Percentiles rank a stretch among this genome's conserved stretches.
Conservation (phyloP, 2,797 vertebrate species). For the Thaleichthys pacificus region DNA sequence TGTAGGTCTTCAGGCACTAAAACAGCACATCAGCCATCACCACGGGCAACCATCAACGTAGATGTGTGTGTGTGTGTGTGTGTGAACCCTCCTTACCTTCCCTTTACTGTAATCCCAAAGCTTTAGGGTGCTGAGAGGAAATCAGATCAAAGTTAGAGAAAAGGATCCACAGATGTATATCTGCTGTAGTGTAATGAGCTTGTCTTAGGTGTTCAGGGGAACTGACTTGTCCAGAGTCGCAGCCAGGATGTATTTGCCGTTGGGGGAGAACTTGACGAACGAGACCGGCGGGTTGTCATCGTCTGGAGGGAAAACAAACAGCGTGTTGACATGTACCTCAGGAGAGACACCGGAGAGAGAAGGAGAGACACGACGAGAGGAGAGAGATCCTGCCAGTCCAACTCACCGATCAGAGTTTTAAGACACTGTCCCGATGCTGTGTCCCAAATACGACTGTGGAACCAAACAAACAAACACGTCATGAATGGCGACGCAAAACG, state of each 20-base stretch:
- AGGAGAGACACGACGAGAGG: neutral
- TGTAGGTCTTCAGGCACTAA: slow-evolving; percentile 98
- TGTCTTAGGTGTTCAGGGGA: neutral
- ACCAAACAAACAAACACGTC: neutral
- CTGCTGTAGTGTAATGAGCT: neutral
- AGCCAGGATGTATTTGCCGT: slow-evolving; percentile 98
- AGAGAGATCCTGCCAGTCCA: neutral
- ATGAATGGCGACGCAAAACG: neutral
- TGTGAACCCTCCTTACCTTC: slow-evolving; percentile 78
- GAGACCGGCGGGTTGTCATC: slow-evolving; percentile 98
- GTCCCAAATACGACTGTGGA: slow-evolving; percentile 95
- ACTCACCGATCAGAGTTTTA: slow-evolving; percentile 97
- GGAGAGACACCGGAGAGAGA: neutral
- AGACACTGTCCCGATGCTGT: slow-evolving; percentile 98
- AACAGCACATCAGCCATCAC: neutral
- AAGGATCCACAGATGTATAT: neutral
- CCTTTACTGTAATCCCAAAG: slow-evolving; percentile 99
- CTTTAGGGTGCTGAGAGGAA: slow-evolving; percentile 86
- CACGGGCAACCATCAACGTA: too few relatives aligned
- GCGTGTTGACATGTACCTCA: neutral
- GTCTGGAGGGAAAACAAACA: slow-evolving; percentile 70
- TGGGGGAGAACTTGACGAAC: slow-evolving; percentile 98
- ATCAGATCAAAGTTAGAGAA: neutral
- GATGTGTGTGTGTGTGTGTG: too few relatives aligned
- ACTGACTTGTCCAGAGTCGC: slow-evolving; percentile 98